Conservation (phyloP, 2,113 vertebrate species). For the Cavia aperea region DNA sequence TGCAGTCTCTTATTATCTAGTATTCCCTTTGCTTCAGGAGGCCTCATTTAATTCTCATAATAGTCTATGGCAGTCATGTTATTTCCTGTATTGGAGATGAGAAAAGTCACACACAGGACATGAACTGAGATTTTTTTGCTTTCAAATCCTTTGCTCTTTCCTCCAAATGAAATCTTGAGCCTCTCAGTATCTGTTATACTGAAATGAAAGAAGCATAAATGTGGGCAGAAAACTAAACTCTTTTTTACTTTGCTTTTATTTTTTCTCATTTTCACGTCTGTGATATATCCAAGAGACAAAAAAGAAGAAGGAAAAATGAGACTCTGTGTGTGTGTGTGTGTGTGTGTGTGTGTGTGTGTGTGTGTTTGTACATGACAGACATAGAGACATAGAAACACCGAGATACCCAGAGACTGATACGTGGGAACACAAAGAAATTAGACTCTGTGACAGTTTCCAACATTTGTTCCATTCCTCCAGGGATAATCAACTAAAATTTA, state of each 20-base stretch:
- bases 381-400: not conserved
- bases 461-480: not conserved
- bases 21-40: not conserved
- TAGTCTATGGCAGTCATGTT: not conserved
- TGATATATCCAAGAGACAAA: not conserved
- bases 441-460: not conserved
- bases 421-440: not conserved
- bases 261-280: not conserved
- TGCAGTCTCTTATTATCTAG: not conserved
- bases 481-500: not conserved
- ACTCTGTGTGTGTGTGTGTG: not conserved
- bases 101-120: not conserved
- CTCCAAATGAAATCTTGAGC: slow-evolving; percentile 24
- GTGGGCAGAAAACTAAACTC: not conserved
- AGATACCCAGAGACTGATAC: not conserved
- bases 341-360: not conserved
- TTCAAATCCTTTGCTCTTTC: slow-evolving; percentile 24
- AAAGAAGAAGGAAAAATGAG: rapidly evolving
- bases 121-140: not conserved
- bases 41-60: slow-evolving; percentile 3
- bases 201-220: not conserved
- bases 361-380: not conserved
- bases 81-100: not conserved
- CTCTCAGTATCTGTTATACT: not conserved
- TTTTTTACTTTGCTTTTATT: not conserved